phyloP scores from a whole-genome alignment of 2,113 vertebrate genomes.

The Gymnogyps californianus region DNA sequence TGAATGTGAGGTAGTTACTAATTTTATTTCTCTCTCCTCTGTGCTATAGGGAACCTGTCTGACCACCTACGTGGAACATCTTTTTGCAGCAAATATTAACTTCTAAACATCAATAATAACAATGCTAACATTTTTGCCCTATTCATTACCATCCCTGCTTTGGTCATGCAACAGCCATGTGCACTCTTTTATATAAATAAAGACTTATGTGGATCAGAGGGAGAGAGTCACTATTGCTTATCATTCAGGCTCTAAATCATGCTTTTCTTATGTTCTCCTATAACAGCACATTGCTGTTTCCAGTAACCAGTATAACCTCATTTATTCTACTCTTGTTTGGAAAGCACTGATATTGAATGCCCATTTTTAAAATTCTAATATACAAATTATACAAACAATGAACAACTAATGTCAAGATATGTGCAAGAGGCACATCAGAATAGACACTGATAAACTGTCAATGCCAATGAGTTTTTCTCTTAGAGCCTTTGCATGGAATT shows the following conservation, averaged over 20 bases:
- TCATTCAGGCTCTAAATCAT: not conserved
- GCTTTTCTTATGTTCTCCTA: not conserved
- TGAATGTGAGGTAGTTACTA: not conserved
- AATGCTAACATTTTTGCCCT: not conserved
- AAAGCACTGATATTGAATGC: not conserved
- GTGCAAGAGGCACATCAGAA: not conserved
- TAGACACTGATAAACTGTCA: not conserved
- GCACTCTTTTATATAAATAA: fast-evolving
- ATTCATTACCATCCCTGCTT: not conserved
- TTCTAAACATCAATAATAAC: not conserved
- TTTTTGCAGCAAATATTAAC: not conserved
- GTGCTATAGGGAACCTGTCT: not conserved
- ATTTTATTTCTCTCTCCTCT: not conserved
- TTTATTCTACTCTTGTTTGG: not conserved
- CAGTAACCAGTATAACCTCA: not conserved
- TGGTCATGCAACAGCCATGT: fast-evolving
- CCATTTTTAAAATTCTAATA: not conserved
- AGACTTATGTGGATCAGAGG: not conserved
- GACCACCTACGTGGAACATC: not conserved
- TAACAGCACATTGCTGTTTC: not conserved
- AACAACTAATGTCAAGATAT: not conserved
- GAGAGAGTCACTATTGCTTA: not conserved
- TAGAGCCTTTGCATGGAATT: not conserved
- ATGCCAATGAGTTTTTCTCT: too few relatives aligned
- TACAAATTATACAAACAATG: not conserved